Percentiles rank a stretch among this genome's conserved stretches.
Conservation (phyloP, 2,888 invertebrate species). For the Phrixothrix hirtus region DNA sequence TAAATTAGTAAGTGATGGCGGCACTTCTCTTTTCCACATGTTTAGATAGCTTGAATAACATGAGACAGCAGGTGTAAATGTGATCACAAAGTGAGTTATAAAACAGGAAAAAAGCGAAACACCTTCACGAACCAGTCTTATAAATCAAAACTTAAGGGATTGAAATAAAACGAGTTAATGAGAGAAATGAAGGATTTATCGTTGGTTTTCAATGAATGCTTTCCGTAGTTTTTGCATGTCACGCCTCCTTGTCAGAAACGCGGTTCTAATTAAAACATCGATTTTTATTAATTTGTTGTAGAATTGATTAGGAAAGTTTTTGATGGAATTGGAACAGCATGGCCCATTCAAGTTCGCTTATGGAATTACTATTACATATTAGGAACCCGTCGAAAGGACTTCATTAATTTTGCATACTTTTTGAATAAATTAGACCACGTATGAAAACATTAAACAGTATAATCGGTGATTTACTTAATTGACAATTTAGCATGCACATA, state of each 20-base stretch:
- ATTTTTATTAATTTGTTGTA: neutral
- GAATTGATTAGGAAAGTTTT: neutral
- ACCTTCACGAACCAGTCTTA: neutral
- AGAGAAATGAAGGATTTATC: too few relatives aligned
- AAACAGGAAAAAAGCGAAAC: neutral
- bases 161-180: neutral
- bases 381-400: neutral
- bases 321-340: neutral
- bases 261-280: neutral
- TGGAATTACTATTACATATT: neutral
- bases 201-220: too few relatives aligned
- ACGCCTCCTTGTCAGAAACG: neutral
- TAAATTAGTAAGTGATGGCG: neutral
- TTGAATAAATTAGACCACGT: too few relatives aligned
- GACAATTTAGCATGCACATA: neutral
- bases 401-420: too few relatives aligned
- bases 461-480: neutral
- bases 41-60: neutral
- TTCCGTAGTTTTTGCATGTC: neutral
- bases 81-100: neutral
- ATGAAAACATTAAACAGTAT: neutral
- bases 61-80: neutral
- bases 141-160: neutral
- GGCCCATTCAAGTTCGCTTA: neutral
- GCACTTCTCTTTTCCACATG: neutral